Evolutionary conservation across 2,888 invertebrate genomes (phyloP).

Genomic region (Ptilodon capucinus): DNA sequence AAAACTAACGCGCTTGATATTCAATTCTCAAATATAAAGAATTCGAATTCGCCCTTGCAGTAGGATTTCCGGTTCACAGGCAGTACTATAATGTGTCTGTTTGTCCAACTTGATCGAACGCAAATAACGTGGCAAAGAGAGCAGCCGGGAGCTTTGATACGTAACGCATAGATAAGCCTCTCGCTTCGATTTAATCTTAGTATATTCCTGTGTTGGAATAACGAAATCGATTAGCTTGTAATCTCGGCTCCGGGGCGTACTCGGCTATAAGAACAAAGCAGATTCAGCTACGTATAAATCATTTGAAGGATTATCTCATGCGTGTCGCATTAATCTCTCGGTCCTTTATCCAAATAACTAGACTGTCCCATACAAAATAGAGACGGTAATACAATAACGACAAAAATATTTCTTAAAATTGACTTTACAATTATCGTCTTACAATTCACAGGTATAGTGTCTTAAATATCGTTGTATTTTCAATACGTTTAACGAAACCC

Average conservation of each 20-base stretch:
- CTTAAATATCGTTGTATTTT: slow-evolving; percentile 54
- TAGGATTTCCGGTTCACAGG: background rate
- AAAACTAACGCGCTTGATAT: too few species aligned
- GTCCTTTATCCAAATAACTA: slow-evolving; percentile 26
- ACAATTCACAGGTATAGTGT: slow-evolving; percentile 34
- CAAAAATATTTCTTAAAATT: slow-evolving; percentile 24
- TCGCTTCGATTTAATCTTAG: slow-evolving; percentile 53
- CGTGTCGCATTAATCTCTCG: slow-evolving; percentile 19
- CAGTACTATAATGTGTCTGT: slow-evolving; percentile 14
- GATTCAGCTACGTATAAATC: slow-evolving; percentile 31
- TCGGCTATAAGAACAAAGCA: slow-evolving; percentile 57
- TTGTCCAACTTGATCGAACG: slow-evolving; percentile 49
- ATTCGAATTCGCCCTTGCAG: background rate
- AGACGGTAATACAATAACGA: slow-evolving; percentile 19
- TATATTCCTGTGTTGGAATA: slow-evolving; percentile 48
- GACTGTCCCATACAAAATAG: slow-evolving; percentile 15
- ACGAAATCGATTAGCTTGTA: slow-evolving; percentile 62
- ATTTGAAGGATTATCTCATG: slow-evolving; percentile 24
- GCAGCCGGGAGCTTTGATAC: slow-evolving; percentile 50
- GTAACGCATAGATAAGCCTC: slow-evolving; percentile 51
- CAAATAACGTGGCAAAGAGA: slow-evolving; percentile 61
- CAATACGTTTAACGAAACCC: slow-evolving; percentile 40
- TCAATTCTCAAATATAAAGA: background rate
- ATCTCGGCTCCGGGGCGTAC: slow-evolving; percentile 49
- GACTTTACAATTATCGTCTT: slow-evolving; percentile 25